Evolutionary conservation across 2,888 invertebrate genomes (phyloP).

Genomic region (Coelogynopora nodosa): DNA sequence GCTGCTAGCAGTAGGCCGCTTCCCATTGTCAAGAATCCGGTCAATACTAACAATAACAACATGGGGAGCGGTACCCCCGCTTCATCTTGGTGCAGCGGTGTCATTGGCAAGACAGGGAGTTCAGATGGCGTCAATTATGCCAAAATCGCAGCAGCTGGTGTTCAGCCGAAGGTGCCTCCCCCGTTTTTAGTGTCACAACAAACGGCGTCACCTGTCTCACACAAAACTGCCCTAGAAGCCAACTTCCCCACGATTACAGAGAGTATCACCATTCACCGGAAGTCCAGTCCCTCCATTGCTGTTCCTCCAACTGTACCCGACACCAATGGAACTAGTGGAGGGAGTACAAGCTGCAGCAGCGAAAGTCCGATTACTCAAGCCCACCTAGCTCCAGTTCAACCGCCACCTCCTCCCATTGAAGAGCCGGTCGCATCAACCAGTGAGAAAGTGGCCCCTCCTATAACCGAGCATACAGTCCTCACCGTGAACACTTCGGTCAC

Average conservation of each 20-base stretch:
- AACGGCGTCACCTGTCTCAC: neutral
- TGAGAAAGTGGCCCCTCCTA: neutral
- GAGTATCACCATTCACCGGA: neutral
- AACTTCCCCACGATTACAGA: neutral
- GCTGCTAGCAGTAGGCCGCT: neutral
- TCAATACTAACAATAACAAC: neutral
- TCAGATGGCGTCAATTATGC: neutral
- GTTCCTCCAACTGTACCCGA: neutral
- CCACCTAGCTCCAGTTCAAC: neutral
- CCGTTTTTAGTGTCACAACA: neutral
- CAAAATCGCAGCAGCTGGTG: neutral
- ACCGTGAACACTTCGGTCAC: neutral
- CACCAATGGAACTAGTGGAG: neutral
- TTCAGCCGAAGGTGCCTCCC: neutral
- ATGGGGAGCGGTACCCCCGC: neutral
- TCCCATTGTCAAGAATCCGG: neutral
- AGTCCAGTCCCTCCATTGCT: neutral
- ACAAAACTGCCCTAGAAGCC: neutral
- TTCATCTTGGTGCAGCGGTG: neutral
- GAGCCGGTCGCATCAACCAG: neutral
- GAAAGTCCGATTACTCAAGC: neutral
- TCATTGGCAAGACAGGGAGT: neutral
- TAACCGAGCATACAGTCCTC: neutral
- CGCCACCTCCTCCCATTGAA: neutral
- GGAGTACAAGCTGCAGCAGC: neutral